Conservation (phyloP, 2,113 vertebrate genomes). For the Carettochelys insculpta region DNA sequence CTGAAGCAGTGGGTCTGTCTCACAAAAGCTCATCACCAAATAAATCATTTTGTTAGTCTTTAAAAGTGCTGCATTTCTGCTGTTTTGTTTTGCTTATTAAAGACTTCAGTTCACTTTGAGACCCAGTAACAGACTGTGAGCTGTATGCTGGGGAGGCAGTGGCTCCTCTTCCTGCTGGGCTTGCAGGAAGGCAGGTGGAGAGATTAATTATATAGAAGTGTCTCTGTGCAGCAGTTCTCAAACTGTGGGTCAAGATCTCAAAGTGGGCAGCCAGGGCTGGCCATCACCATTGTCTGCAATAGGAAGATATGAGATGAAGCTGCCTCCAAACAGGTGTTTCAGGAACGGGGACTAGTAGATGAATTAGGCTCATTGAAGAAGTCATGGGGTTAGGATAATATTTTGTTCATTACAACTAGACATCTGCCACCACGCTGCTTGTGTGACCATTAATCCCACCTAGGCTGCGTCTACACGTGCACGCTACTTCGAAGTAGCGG, state of each 20-base stretch:
- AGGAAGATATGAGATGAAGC: background rate
- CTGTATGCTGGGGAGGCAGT: background rate
- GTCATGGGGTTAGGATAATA: background rate
- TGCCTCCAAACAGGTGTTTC: background rate
- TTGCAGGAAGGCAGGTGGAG: too few species aligned
- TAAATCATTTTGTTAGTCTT: too few species aligned
- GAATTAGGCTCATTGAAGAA: background rate
- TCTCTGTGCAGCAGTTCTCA: too few species aligned
- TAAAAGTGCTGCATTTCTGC: too few species aligned
- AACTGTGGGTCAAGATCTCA: too few species aligned
- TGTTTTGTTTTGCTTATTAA: background rate
- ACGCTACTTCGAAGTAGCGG: too few species aligned
- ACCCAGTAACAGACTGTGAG: background rate
- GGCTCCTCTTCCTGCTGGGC: too few species aligned
- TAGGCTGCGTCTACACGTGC: too few species aligned
- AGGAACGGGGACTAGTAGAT: background rate
- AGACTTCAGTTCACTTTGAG: background rate
- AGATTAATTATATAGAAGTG: too few species aligned
- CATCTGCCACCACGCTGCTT: background rate
- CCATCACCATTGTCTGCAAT: accelerated
- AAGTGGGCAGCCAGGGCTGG: too few species aligned
- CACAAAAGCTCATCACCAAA: too few species aligned
- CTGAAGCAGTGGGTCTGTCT: too few species aligned
- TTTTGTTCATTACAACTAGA: constrained; percentile 31
- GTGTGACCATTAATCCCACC: background rate